These are phyloP conservation scores for Penaeus monodon DNA, from an alignment of 2,888 invertebrate species.

Conservation along the genomic window DNA sequence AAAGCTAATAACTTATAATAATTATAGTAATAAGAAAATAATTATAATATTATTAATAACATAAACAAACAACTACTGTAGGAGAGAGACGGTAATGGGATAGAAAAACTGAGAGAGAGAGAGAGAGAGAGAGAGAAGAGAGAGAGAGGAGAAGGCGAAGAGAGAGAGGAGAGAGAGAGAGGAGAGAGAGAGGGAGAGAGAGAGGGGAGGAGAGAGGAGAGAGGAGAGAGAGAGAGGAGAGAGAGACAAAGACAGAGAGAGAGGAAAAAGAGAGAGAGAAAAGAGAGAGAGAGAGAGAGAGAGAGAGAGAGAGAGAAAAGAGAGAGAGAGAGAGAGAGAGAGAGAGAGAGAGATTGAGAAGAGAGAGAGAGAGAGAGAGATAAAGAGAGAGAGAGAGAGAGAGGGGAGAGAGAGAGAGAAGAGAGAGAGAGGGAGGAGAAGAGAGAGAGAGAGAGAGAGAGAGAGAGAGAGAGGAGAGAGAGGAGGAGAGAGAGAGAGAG, in stretches of 20 bases:
- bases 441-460: background rate
- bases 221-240: background rate
- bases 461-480: too few species aligned
- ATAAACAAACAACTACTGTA: conserved; percentile 26
- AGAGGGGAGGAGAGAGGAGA: conserved; percentile 9
- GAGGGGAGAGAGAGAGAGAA: background rate
- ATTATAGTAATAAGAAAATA: too few species aligned
- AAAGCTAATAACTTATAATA: too few species aligned
- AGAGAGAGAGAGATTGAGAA: conserved; percentile 18
- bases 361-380: conserved; percentile 17
- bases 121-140: conserved; percentile 20
- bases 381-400: conserved; percentile 1
- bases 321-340: background rate
- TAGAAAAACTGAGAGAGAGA: background rate
- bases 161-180: background rate
- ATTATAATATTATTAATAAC: too few species aligned
- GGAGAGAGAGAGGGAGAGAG: conserved; percentile 17
- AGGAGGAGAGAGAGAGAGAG: background rate
- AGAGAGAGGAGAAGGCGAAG: background rate
- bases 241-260: too few species aligned
- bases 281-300: conserved; percentile 12
- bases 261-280: too few species aligned
- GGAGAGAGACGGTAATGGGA: background rate
- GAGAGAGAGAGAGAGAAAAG: background rate
- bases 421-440: conserved; percentile 25